Evolutionary conservation across 2,888 invertebrate species (phyloP), one percentile per base, ranked within the genome.

Genomic region (Parelbella ahira): DNA sequence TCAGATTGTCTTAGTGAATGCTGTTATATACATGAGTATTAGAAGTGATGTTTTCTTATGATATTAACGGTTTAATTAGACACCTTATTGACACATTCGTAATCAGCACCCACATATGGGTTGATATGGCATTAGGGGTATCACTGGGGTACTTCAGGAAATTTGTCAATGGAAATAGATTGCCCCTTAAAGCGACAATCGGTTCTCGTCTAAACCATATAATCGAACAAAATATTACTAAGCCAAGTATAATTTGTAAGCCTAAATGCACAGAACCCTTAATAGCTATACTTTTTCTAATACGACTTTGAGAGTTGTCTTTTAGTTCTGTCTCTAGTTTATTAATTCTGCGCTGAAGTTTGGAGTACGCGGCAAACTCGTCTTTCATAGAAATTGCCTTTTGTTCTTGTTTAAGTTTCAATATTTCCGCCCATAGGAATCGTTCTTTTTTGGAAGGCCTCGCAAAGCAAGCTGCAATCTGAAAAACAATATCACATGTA

Each of bases 361-460:
- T 90, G 1, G 90, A 89, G 60, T 88, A 89, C 19, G 88, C 84
- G 3, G 90, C 90, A 69, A 91, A 91, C 50, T 90, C 84, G 50
- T 90, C 89, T 45, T 89, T 89, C 76, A 90, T 89, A 4, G 88
- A 89, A 44, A 90, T 65, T 4, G 58, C 50, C 37, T 78, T 75
- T 54, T 90, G 90, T 50, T 88, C 79, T 1, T 58, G 55, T 59
- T 84, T 88, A 1, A 90, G 65, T 50, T 69, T 65, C 19, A 67
- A 29, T 21, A 88, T 72, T 58, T 88, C 73, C 3, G 60, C 53
- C 59, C 82, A 72, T 10, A 88, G 49, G 13, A 61, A 61, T 29
- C 72, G 70, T 58, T 90, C 89, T 55, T 76, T 67, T 18, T 67
- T 63, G 0, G 88, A 78, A 18, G 84, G 80, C 55, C 78, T 74